Evolutionary conservation across 2,113 vertebrate species (phyloP), one percentile per base, ranked within the genome.

Genomic region (Leuciscus idus): DNA sequence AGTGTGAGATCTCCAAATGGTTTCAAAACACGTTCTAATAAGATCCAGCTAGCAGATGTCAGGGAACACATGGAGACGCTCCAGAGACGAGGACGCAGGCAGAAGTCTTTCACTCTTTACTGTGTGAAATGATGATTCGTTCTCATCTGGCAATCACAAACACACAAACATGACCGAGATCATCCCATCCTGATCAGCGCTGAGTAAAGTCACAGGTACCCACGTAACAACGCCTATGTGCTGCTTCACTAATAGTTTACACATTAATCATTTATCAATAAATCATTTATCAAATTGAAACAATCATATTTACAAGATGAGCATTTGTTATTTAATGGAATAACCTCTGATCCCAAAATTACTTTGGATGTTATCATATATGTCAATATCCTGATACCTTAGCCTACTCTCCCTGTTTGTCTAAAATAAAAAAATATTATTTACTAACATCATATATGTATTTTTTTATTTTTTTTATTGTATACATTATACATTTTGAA

Each of bases 11-110:
- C 59, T 81, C 57, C 57, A 64, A 57, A 33, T 50, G n/a, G 39
- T 17, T 48, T 28, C 43, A n/a, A 43, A 61, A 43, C 12, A 12
- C 46, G 57, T 61, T 28, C 59, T 81, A n/a, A 66, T 48, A 46
- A 64, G 78, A 46, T n/a, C 78, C 79, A 48, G 59, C 13, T 28
- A 66, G n/a, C 79, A 81, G 59, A 81, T 81, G 79, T 81, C 59
- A 21, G 15, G 0, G n/a, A 43, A 9, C 11, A 64, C 39, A 46
- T 6, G 21, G n/a, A 81, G 79, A 48, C 1, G 6, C 28, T 55
- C 48, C 26, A 52, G 74, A 19, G 48, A 21, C 10, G 28, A 10
- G 15, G 15, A 33, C 13, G 13, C 48, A n/a, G 4, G 33, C 28
- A 55, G 75, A 78, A 33, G 23, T 36, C 4, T 26, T 79, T 39